Evolutionary conservation across 2,888 invertebrate species (phyloP).

Genomic region (Dolichopus griseipennis): DNA sequence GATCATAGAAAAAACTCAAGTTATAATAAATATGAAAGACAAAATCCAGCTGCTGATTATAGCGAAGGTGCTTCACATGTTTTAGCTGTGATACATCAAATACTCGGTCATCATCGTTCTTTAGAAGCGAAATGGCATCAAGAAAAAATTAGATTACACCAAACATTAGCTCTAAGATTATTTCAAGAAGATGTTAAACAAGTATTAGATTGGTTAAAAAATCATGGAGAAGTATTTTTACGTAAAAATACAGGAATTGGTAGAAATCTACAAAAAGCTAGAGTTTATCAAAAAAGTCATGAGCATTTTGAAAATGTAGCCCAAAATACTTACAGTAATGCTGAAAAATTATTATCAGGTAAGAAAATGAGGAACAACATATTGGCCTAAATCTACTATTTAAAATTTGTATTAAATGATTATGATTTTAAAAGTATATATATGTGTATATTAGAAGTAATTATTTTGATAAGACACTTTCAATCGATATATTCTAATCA

Average conservation of each 20-base stretch:
- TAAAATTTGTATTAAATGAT: too few species aligned
- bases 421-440: too few species aligned
- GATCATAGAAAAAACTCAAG: conserved; percentile 56
- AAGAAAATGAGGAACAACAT: not conserved
- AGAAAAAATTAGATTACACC: conserved; percentile 90
- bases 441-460: too few species aligned
- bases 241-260: conserved; percentile 96
- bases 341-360: conserved; percentile 72
- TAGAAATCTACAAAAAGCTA: conserved; percentile 85
- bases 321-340: conserved; percentile 96
- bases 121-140: conserved; percentile 92
- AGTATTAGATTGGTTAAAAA: conserved; percentile 93
- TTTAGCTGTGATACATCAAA: conserved; percentile 91
- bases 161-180: conserved; percentile 78
- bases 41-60: conserved; percentile 88
- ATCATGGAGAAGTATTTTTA: conserved; percentile 95
- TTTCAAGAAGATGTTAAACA: conserved; percentile 98
- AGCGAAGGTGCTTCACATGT: conserved; percentile 95
- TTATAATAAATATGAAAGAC: conserved; percentile 40
- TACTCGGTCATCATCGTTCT: conserved; percentile 87
- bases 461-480: too few species aligned
- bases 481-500: too few species aligned
- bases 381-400: too few species aligned
- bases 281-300: conserved; percentile 95
- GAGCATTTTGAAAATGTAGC: conserved; percentile 98